A percentile compares a stretch with the other conserved stretches of the same genome.
Evolutionary conservation across 2,797 vertebrate species (phyloP).

Genomic region (Momotus momota): DNA sequence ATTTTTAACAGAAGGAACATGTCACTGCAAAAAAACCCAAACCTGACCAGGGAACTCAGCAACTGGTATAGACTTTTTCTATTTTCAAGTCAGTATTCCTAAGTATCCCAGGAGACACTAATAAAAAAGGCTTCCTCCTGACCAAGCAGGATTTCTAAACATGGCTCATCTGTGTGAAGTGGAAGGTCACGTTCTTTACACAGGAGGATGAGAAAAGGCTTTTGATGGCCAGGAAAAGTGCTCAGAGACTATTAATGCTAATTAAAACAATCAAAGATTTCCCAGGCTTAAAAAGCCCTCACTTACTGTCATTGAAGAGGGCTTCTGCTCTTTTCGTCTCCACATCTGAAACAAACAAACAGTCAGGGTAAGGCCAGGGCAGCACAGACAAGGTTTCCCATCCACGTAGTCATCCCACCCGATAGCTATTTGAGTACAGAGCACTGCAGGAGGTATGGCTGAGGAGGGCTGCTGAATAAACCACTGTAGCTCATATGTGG

Average conservation of each 20-base stretch:
- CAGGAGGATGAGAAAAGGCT: not conserved
- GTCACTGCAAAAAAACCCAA: not conserved
- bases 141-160: not conserved
- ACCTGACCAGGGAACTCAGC: not conserved
- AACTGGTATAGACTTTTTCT: not conserved
- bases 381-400: not conserved
- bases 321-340: conserved; percentile 66
- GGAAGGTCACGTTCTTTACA: not conserved
- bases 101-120: not conserved
- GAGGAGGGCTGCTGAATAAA: not conserved
- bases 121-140: not conserved
- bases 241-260: not conserved
- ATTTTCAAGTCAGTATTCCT: not conserved
- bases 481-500: not conserved
- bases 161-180: not conserved
- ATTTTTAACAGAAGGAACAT: not conserved
- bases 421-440: not conserved
- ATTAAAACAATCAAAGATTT: not conserved
- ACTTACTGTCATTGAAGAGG: conserved; percentile 80
- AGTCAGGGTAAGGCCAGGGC: not conserved
- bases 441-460: not conserved
- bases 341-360: conserved; percentile 65
- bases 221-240: not conserved
- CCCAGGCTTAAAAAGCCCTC: not conserved
- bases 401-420: not conserved